phyloP scores from a whole-genome alignment of 2,888 invertebrate genomes.

The Oegoconia quadripuncta region DNA sequence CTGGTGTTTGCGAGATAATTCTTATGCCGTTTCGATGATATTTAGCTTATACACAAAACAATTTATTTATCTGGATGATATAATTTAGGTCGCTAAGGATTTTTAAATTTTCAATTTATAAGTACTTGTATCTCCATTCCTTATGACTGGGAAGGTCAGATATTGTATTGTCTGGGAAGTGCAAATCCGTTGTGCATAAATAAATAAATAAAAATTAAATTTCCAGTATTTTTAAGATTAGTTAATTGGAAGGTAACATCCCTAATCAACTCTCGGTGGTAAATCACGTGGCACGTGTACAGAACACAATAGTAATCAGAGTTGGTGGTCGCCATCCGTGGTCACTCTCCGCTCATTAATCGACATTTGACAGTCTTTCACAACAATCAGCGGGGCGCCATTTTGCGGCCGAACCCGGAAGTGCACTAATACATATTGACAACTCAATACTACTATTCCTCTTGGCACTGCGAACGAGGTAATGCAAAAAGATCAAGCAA shows the following conservation, averaged over 20 bases:
- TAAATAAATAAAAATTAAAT: too few relatives aligned
- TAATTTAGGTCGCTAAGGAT: too few relatives aligned
- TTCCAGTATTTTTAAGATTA: too few relatives aligned
- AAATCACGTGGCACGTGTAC: conserved; percentile 21
- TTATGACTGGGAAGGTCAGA: too few relatives aligned
- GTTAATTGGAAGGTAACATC: neutral
- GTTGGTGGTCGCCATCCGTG: conserved; percentile 46
- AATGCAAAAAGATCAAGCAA: conserved; percentile 9
- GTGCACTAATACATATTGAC: conserved; percentile 53
- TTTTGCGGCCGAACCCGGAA: conserved; percentile 52
- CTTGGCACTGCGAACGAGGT: conserved; percentile 24
- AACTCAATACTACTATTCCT: conserved; percentile 64
- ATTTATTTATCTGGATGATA: too few relatives aligned
- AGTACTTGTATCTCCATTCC: too few relatives aligned
- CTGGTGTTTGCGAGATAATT: too few relatives aligned
- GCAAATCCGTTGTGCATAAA: too few relatives aligned
- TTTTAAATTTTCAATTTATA: too few relatives aligned
- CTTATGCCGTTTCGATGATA: too few relatives aligned
- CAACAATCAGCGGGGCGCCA: conserved; percentile 68
- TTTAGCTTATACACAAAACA: too few relatives aligned
- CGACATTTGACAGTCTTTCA: conserved; percentile 64
- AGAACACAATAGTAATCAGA: conserved; percentile 26
- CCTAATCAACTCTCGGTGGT: conserved; percentile 18
- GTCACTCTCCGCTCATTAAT: conserved; percentile 48
- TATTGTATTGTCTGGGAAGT: too few relatives aligned